Conservation (phyloP, 2,888 invertebrate species). For the Lagria hirta region DNA sequence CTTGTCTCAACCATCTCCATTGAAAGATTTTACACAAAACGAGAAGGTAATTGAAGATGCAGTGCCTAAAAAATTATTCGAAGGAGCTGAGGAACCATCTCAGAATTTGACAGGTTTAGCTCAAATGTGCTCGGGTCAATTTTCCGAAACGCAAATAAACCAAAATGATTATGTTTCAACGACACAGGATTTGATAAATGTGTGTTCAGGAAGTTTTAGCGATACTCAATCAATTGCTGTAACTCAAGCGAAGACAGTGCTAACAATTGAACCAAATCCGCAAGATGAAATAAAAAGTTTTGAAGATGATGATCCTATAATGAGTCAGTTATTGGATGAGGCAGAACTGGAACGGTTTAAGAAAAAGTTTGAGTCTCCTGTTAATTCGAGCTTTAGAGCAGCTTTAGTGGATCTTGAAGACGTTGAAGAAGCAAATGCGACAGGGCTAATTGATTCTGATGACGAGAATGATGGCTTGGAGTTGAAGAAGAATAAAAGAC, state of each 20-base stretch:
- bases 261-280: conserved; percentile 1
- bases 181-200: conserved; percentile 47
- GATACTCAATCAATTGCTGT: conserved; percentile 31
- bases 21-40: conserved; percentile 30
- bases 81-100: conserved; percentile 48
- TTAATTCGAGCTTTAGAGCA: conserved; percentile 19
- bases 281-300: conserved; percentile 33
- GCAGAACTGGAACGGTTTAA: conserved; percentile 47
- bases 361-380: conserved; percentile 43
- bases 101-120: conserved; percentile 55
- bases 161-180: conserved; percentile 20
- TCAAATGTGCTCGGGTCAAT: conserved; percentile 58
- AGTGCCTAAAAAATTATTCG: conserved; percentile 54
- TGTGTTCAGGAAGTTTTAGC: conserved; percentile 49
- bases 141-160: conserved; percentile 32
- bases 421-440: conserved; percentile 35
- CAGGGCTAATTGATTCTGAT: conserved; percentile 42
- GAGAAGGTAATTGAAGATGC: conserved; percentile 36
- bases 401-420: conserved; percentile 24
- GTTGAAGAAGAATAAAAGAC: conserved; percentile 39
- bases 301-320: conserved; percentile 44
- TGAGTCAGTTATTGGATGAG: conserved; percentile 46
- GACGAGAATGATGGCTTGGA: conserved; percentile 37
- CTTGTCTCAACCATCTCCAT: conserved; percentile 1
- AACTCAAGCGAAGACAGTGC: conserved; percentile 5